Conservation (phyloP, 1,140 invertebrate species). For the Neodiprion pinetum region DNA sequence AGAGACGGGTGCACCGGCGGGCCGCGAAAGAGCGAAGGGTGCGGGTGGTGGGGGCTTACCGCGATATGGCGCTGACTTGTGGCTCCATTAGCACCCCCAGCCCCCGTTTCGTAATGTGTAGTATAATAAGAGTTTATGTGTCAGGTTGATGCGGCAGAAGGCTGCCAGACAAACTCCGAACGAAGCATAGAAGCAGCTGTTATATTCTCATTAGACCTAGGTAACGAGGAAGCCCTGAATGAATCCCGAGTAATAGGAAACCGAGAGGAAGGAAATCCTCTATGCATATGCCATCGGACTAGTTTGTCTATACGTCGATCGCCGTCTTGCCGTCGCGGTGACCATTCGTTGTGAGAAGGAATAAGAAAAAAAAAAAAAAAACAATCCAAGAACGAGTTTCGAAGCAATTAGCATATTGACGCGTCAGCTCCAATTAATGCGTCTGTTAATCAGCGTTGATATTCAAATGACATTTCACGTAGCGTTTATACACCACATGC, state of each 20-base stretch:
- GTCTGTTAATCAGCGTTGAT: no score
- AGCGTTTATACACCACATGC: no score
- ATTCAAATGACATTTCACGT: no score
- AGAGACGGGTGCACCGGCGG: slow-evolving; percentile 53
- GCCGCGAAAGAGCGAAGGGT: slow-evolving; percentile 30
- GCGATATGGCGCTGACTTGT: slow-evolving; percentile 57
- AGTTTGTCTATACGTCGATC: no score
- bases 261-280: background rate
- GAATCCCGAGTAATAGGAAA: slow-evolving; percentile 30
- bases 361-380: no score
- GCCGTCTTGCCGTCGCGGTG: no score
- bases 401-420: no score
- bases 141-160: slow-evolving; percentile 61
- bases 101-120: slow-evolving; percentile 52
- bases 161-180: slow-evolving; percentile 58
- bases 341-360: no score
- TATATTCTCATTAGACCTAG: slow-evolving; percentile 60
- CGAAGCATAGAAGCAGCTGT: slow-evolving; percentile 54
- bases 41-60: slow-evolving; percentile 11
- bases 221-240: slow-evolving; percentile 48
- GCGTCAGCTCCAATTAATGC: no score
- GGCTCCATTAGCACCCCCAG: slow-evolving; percentile 61
- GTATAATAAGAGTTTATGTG: slow-evolving; percentile 64
- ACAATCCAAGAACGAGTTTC: no score
- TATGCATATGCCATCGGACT: no score